These are phyloP conservation scores for Drosophila gunungcola DNA, from an alignment of 1,140 invertebrate genomes.

Conservation along the genomic window DNA sequence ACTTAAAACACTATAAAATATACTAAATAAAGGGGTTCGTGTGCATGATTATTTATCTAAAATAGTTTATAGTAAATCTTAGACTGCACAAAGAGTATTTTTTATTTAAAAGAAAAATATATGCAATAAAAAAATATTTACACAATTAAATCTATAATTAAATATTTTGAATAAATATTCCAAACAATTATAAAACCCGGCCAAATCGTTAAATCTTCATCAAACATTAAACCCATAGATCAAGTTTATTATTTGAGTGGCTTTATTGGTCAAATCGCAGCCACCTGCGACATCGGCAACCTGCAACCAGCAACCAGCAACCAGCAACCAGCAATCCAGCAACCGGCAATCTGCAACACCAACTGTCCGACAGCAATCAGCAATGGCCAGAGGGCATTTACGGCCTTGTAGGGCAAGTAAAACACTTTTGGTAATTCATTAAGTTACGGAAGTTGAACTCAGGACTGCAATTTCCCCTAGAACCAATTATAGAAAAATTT, in stretches of 20 bases:
- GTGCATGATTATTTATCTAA: no score
- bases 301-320: slow-evolving; percentile 1
- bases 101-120: no score
- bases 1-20: no score
- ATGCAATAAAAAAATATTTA: no score
- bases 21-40: no score
- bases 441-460: slow-evolving; percentile 85
- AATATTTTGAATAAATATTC: no score
- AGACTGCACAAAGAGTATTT: no score
- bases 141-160: no score
- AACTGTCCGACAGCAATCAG: slow-evolving; percentile 8
- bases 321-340: neutral
- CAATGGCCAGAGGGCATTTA: slow-evolving; percentile 70
- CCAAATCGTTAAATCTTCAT: neutral
- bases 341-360: slow-evolving; percentile 2
- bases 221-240: neutral
- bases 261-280: slow-evolving; percentile 25
- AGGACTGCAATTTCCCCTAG: slow-evolving; percentile 85
- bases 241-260: neutral
- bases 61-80: no score
- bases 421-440: slow-evolving; percentile 85
- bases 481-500: slow-evolving; percentile 85
- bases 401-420: slow-evolving; percentile 68
- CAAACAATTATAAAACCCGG: no score
- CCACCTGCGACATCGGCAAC: neutral